Evolutionary conservation across 2,113 vertebrate genomes (phyloP).

Genomic region (Caranx ignobilis): DNA sequence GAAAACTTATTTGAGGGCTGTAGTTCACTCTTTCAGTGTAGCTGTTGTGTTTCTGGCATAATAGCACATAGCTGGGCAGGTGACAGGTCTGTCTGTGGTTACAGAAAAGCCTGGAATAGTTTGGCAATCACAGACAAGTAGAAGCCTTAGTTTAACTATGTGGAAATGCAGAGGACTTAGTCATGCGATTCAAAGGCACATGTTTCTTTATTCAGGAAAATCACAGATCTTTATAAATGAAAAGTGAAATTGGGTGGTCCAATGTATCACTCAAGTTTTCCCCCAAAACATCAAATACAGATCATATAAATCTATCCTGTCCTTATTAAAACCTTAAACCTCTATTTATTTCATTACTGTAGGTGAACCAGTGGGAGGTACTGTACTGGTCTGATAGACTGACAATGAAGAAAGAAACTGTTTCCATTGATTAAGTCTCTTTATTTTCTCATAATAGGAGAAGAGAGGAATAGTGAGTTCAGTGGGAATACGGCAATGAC

Average conservation of each 20-base stretch:
- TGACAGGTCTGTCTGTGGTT: too few species aligned
- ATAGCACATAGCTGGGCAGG: too few species aligned
- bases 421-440: neutral
- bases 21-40: too few species aligned
- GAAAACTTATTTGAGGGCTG: too few species aligned
- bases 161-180: neutral
- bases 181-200: neutral
- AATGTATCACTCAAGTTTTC: too few species aligned
- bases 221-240: neutral
- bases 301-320: neutral
- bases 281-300: too few species aligned
- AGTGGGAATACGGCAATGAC: neutral
- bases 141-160: neutral
- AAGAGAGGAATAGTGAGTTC: neutral
- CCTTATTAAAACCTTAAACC: neutral
- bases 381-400: neutral
- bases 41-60: too few species aligned
- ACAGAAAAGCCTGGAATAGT: conserved; percentile 8
- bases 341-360: neutral
- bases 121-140: neutral
- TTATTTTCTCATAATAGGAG: neutral
- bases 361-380: neutral
- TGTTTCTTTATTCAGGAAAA: neutral
- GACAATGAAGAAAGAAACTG: neutral
- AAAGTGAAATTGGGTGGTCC: neutral